Percentiles rank a stretch among this genome's conserved stretches.
phyloP scores from a whole-genome alignment of 2,888 invertebrate species.

The Microplitis manilae region DNA sequence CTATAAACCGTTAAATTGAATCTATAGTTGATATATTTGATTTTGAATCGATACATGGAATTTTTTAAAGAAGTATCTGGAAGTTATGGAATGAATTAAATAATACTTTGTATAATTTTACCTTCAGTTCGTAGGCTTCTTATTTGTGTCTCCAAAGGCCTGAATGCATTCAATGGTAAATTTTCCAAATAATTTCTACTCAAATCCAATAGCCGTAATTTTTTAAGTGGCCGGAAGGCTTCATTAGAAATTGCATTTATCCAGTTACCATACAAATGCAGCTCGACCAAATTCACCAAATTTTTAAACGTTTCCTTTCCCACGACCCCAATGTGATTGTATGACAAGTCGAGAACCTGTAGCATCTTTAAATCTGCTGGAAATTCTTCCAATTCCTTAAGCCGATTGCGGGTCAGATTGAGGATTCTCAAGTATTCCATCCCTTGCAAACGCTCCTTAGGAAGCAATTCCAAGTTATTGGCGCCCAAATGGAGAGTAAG shows the following conservation, averaged over 20 bases:
- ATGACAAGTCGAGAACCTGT: slow-evolving; percentile 86
- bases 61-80: too few species aligned
- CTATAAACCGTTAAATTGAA: too few species aligned
- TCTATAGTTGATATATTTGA: too few species aligned
- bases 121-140: slow-evolving; percentile 86
- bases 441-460: slow-evolving; percentile 88
- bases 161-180: slow-evolving; percentile 84
- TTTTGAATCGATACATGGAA: too few species aligned
- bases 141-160: slow-evolving; percentile 87
- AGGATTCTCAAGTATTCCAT: slow-evolving; percentile 81
- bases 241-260: slow-evolving; percentile 85
- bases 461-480: slow-evolving; percentile 87
- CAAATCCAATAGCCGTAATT: slow-evolving; percentile 83
- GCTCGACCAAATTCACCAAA: slow-evolving; percentile 82
- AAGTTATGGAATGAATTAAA: too few species aligned
- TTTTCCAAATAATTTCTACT: slow-evolving; percentile 89
- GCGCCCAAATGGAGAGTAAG: slow-evolving; percentile 87
- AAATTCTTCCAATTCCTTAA: slow-evolving; percentile 88
- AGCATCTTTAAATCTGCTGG: slow-evolving; percentile 84
- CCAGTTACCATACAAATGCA: slow-evolving; percentile 88
- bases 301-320: slow-evolving; percentile 85
- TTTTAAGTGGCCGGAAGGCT: slow-evolving; percentile 83
- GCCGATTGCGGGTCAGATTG: slow-evolving; percentile 89
- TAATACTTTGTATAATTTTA: slow-evolving; percentile 62
- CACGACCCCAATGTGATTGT: slow-evolving; percentile 86